Base-by-base conservation (phyloP, 2,113 vertebrate species). In the Seriola quinqueradiata region DNA sequence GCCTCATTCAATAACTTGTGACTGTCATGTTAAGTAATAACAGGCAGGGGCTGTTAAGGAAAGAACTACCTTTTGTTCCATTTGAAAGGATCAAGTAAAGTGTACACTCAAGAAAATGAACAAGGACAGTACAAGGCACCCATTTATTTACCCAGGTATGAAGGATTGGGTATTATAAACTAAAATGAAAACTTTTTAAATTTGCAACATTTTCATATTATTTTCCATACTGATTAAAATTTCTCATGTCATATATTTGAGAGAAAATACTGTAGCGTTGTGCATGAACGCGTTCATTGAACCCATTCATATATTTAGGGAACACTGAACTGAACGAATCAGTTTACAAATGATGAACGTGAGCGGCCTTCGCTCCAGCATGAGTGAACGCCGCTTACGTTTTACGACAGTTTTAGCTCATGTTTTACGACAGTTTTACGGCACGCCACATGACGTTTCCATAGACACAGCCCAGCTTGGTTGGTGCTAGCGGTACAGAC, bases 1-100 rank as follows among this genome's bases (percentile, higher is more conserved):
- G 28, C 6, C 28, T 77, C 17, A 64, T 70, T 77, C 36, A 74
- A 8, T 34, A 68, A 52, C 42, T 59, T 81, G 65, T 40, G 17
- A 63, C 36, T 55, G 21, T 34, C 32, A 79, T n/a, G 13, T 32
- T 34, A 59, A 68, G 34, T 25, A 44, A 36, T 14, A 73, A 32
- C 23, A 1, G 8, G 34, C 50, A 23, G 11, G 13, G 68, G 17
- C 3, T 54, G 42, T 76, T 44, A 7, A 40, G n/a, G 8, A 82
- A 58, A 54, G 38, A 54, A 11, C n/a, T 40, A 17, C 54, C 13
- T 40, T 46, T 64, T 63, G 23, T 77, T 78, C 19, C 9, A 50
- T 58, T 40, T 77, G 34, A 76, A 70, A 75, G 1, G 0, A 52
- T 48, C 9, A 60, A 65, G 55, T 71, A 14, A 71, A 69, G 17